These are phyloP conservation scores for Lasiommata megera DNA, from an alignment of 2,888 invertebrate genomes.

Conservation along the genomic window DNA sequence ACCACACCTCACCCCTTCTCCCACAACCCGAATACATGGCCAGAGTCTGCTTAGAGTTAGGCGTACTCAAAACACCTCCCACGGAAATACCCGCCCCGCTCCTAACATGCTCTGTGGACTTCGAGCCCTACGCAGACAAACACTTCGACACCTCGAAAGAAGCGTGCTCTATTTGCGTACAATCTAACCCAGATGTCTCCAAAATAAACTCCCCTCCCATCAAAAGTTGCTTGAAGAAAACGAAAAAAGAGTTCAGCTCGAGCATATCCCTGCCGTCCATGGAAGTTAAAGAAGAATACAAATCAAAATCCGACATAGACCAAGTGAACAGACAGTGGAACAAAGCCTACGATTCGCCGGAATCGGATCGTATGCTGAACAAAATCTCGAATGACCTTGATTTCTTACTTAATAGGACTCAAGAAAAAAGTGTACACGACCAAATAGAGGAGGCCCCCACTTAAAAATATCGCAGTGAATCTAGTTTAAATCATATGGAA, in stretches of 20 bases:
- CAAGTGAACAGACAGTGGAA: slow-evolving; percentile 66
- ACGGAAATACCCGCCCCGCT: slow-evolving; percentile 46
- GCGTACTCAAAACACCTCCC: slow-evolving; percentile 52
- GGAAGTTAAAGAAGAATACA: slow-evolving; percentile 50
- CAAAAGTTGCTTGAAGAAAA: slow-evolving; percentile 72
- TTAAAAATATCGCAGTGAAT: slow-evolving; percentile 41
- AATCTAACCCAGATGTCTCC: slow-evolving; percentile 68
- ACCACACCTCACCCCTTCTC: slow-evolving; percentile 6
- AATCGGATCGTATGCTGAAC: slow-evolving; percentile 85
- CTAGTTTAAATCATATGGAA: slow-evolving; percentile 47
- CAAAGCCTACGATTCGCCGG: slow-evolving; percentile 60
- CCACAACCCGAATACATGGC: slow-evolving; percentile 58
- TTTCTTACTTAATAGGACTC: slow-evolving; percentile 87
- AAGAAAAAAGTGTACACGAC: slow-evolving; percentile 49
- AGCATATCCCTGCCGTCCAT: slow-evolving; percentile 66
- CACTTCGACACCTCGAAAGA: slow-evolving; percentile 58
- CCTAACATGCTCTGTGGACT: slow-evolving; percentile 60
- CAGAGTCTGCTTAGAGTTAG: slow-evolving; percentile 81
- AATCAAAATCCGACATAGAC: slow-evolving; percentile 58
- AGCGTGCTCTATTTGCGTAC: slow-evolving; percentile 64
- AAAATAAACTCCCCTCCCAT: slow-evolving; percentile 63
- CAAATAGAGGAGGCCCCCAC: slow-evolving; percentile 68
- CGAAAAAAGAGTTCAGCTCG: slow-evolving; percentile 50
- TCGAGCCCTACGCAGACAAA: slow-evolving; percentile 57
- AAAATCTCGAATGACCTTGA: slow-evolving; percentile 91